Conservation (phyloP, 2,888 invertebrate genomes). For the Coelinius sp. region DNA sequence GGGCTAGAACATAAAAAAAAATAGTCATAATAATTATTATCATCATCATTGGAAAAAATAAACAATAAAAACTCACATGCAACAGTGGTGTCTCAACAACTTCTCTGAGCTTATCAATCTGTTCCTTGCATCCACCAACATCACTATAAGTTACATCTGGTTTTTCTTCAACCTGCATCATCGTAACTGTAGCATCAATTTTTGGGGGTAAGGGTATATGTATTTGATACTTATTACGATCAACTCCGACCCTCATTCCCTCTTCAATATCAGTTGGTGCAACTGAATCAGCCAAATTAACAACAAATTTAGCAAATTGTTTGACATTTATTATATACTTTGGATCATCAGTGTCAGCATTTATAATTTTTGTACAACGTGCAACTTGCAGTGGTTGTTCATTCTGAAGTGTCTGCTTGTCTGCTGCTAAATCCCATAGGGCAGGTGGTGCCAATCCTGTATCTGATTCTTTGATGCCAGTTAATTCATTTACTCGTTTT, state of each 20-base stretch:
- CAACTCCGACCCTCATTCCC: slow-evolving; percentile 97
- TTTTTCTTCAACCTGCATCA: slow-evolving; percentile 99
- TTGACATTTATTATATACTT: slow-evolving; percentile 99
- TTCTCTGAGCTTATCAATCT: slow-evolving; percentile 98
- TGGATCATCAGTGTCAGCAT: slow-evolving; percentile 96
- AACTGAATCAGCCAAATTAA: slow-evolving; percentile 97
- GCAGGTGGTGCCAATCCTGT: slow-evolving; percentile 99
- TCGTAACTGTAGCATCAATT: slow-evolving; percentile 99
- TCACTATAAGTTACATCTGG: slow-evolving; percentile 99
- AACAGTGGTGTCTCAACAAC: slow-evolving; percentile 98
- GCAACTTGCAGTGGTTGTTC: slow-evolving; percentile 98
- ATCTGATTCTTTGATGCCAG: slow-evolving; percentile 99
- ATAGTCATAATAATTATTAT: too few relatives aligned
- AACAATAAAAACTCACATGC: too few relatives aligned
- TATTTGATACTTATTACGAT: slow-evolving; percentile 99
- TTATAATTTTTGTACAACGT: slow-evolving; percentile 98
- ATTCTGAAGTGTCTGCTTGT: slow-evolving; percentile 98
- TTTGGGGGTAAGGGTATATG: slow-evolving; percentile 99
- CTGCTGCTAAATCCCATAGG: slow-evolving; percentile 98
- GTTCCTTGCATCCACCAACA: slow-evolving; percentile 99
- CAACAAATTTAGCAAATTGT: slow-evolving; percentile 99
- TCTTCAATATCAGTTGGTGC: slow-evolving; percentile 99
- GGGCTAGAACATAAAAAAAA: too few relatives aligned
- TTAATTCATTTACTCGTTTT: slow-evolving; percentile 94
- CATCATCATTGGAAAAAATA: too few relatives aligned